Evolutionary conservation across 1,140 invertebrate species (phyloP), one percentile per base, ranked within the genome.

Genomic region (Panagrolaimus sp.): DNA sequence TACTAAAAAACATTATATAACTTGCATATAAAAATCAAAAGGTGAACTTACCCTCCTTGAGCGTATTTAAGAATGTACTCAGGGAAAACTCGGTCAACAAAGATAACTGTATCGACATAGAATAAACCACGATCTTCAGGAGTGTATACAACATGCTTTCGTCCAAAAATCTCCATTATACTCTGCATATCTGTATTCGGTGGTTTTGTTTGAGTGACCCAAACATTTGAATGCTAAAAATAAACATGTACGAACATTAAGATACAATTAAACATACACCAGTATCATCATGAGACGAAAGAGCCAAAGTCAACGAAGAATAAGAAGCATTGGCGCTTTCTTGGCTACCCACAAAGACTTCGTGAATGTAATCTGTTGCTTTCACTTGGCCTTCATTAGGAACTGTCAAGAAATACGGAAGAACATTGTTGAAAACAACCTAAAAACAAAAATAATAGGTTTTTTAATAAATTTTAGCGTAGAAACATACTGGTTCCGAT

Each of bases 1-100:
- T 97, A 71, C 95, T 82, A 68, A 73, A 76, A 71, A 1, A 32
- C 9, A 70, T 71, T 0, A 6, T 58, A 15, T n/a, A 67, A 75
- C 74, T 14, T 52, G 26, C 21, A 24, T 12, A 64, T 0, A 48
- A 71, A 46, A 32, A 64, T 2, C 14, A 9, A 68, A 47, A 55
- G 7, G 43, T 15, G 1, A 45, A 78, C 79, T 78, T 62, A 83
- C 81, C 82, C 82, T 74, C 80, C 80, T 47, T 76, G 74, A 43
- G 78, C 69, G 32, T 73, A 82, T 63, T 75, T 73, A 32, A 71
- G 64, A 28, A 82, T 62, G 24, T 75, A 38, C 7, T 78, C 74
- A 17, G 80, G 80, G 67, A 83, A 82, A 47, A 83, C 80, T 47
- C 78, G 66, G 47, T 82, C 82, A 17, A 83, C 78, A 62, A 82